A percentile compares a stretch with the other conserved stretches of the same genome.
phyloP scores from a whole-genome alignment of 2,113 vertebrate species.

The Hemichromis elongatus region DNA sequence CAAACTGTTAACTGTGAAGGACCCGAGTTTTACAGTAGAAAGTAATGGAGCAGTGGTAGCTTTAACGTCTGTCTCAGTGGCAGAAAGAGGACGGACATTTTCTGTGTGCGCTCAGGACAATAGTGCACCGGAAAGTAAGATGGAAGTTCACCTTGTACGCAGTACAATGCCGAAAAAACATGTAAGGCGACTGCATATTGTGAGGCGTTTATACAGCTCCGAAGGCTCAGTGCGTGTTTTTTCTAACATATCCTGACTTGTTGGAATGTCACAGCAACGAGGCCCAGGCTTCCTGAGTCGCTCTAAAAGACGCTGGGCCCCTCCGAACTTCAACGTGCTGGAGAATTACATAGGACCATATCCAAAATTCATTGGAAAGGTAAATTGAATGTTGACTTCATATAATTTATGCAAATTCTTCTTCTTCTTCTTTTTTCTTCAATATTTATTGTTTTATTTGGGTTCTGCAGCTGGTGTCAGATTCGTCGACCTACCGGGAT shows the following conservation, averaged over 20 bases:
- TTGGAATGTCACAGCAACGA: not conserved
- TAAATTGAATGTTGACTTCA: conserved; percentile 11
- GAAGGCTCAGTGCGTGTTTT: not conserved
- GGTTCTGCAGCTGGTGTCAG: too few species aligned
- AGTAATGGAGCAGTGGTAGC: conserved; percentile 24
- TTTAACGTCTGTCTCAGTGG: not conserved
- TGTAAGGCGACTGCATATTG: not conserved
- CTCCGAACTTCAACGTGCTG: conserved; percentile 76
- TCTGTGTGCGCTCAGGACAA: conserved; percentile 65
- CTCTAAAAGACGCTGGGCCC: conserved; percentile 85
- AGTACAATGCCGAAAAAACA: fast-evolving
- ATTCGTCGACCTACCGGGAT: too few species aligned
- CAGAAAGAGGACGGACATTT: conserved; percentile 60
- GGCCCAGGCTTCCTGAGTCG: conserved; percentile 24
- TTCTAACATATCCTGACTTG: not conserved
- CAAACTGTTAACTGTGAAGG: not conserved
- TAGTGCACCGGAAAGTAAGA: conserved; percentile 51
- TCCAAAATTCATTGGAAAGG: conserved; percentile 78
- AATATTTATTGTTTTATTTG: too few species aligned
- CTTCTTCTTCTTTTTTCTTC: too few species aligned
- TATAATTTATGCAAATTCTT: fast-evolving
- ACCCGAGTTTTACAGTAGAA: conserved; percentile 24
- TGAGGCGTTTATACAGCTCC: not conserved
- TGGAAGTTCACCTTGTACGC: conserved; percentile 66
- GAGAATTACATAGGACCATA: conserved; percentile 79